These are phyloP conservation scores for Aulostomus chinensis DNA, from an alignment of 2,797 vertebrate species.

Conservation along the genomic window DNA sequence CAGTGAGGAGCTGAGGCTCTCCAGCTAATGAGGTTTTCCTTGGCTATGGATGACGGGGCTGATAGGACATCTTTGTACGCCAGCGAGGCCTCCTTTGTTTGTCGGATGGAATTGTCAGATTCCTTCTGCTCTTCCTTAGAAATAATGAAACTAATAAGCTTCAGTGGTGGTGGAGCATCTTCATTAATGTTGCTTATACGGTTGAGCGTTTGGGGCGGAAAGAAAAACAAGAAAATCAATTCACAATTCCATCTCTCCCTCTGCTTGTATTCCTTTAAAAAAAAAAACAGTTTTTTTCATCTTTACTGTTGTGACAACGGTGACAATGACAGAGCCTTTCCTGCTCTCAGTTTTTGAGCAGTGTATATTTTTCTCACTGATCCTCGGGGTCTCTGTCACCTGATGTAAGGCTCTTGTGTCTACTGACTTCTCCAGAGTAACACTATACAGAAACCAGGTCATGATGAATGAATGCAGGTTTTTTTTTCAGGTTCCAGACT, in stretches of 20 bases:
- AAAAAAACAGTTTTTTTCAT: too few relatives aligned
- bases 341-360: conserved; percentile 4
- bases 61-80: conserved; percentile 43
- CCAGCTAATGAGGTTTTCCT: conserved; percentile 66
- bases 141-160: conserved; percentile 42
- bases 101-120: conserved; percentile 43
- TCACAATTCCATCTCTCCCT: neutral
- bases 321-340: too few relatives aligned
- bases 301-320: too few relatives aligned
- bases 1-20: conserved; percentile 56
- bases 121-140: conserved; percentile 21
- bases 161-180: conserved; percentile 15
- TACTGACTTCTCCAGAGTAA: conserved; percentile 2
- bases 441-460: conserved; percentile 12
- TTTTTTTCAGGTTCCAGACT: too few relatives aligned
- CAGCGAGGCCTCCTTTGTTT: conserved; percentile 46
- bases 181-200: conserved; percentile 22
- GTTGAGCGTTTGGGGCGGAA: neutral
- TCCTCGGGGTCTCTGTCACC: conserved; percentile 5
- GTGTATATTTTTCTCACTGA: conserved; percentile 1
- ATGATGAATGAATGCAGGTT: conserved; percentile 17
- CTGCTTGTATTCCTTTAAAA: too few relatives aligned
- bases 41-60: conserved; percentile 41
- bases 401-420: neutral
- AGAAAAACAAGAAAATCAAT: neutral